Evolutionary conservation across 2,797 vertebrate species (phyloP), one percentile per base, ranked within the genome.

Genomic region (Myotis planiceps): DNA sequence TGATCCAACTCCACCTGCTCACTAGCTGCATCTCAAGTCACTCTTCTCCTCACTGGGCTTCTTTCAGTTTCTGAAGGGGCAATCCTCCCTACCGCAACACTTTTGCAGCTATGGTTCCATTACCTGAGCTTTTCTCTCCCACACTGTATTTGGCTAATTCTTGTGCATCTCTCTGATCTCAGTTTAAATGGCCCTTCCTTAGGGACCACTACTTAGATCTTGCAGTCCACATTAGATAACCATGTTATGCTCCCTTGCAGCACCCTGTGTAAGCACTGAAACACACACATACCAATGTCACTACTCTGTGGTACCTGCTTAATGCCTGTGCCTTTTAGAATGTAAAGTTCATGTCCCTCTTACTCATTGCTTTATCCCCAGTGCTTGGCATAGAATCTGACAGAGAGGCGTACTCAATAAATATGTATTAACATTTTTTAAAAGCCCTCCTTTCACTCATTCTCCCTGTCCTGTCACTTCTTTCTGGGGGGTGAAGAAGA

Each of bases 381-480:
- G 39, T 63, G 9, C 27, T n/a, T 82, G 29, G 42, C 63, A 89
- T 8, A 92, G 49, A 27, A 90, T 27, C 25, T 74, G 68, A 49
- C 39, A 90, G 34, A 69, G 60, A 92, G 3, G 27, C 75, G 37
- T 71, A 76, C 25, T 93, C 66, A 29, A 55, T 75, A 84, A 92
- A 65, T 49, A 49, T 4, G 12, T 39, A 80, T 32, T 49, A 69
- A 65, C 32, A 16, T 32, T 51, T 75, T 75, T 75, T 37, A 53
- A 23, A 29, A 39, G 32, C 18, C 12, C 45, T 66, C 15, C 34
- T 94, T 85, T 76, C 45, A 10, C 10, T 65, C 58, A 79, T 78
- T 90, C 27, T 78, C 69, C 47, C 47, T 85, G 49, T 96, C 88
- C 45, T 89, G 79, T 49, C 39, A n/a, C 74, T 91, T 90, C 27